Evolutionary conservation across 2,113 vertebrate genomes (phyloP), one percentile per base, ranked within the genome.

Genomic region (Malurus melanocephalus): DNA sequence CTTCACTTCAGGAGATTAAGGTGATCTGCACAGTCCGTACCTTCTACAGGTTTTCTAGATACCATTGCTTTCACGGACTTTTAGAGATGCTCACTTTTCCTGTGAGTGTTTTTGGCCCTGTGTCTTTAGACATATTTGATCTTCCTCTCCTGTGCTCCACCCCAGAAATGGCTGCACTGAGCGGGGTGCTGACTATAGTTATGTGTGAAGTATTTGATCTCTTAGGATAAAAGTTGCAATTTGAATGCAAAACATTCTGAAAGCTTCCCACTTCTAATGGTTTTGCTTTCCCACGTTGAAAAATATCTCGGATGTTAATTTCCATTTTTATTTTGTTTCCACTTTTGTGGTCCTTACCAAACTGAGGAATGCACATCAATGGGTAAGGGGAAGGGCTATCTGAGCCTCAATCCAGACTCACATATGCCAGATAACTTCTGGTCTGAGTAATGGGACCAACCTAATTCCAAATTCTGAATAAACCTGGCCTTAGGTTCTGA

Each of bases 301-400:
- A 88, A 92, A 92, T 73, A 91, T 48, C 68, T 85, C 32, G n/a
- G 68, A 85, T 76, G 45, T 71, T 91, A 12, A 84, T 93, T 92
- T 94, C 80, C 87, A 90, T 91, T 91, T 95, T 92, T 82, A 69
- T 87, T 89, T 89, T 73, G 12, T 80, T 96, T 94, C 92, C 74
- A 65, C n/a, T 76, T 93, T 57, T 81, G 69, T 45, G 76, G 38
- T 80, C 12, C 77, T 35, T 56, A 52, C 46, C 45, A 53, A 85
- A 68, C 48, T 21, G 35, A 92, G 57, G 71, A 93, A 87, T 2
- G 3, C 10, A n/a, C 33, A 46, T 28, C 17, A 65, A 61, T 27
- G 40, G 55, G 52, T 38, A 27, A 59, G 42, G 15, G 21, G 43
- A 80, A 91, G 62, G 14, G 23, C 28, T 77, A 27, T 16, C 30